A percentile compares a stretch with the other conserved stretches of the same genome.
phyloP scores from a whole-genome alignment of 2,797 vertebrate genomes.

The Melanotaenia nigrans region DNA sequence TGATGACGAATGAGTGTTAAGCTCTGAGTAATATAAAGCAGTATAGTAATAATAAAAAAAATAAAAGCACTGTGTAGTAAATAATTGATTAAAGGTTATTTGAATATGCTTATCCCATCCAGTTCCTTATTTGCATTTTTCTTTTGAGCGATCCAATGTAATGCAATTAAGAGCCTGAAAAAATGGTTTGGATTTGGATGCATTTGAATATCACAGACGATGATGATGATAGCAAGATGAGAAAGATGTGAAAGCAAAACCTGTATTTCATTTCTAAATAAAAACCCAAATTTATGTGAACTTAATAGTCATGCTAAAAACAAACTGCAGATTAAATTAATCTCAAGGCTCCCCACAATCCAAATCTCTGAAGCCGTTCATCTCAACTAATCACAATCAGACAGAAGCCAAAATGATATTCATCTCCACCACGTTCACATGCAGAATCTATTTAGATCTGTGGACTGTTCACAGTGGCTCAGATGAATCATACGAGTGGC shows the following conservation, averaged over 20 bases:
- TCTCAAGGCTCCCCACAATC: conserved; percentile 1
- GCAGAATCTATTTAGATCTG: conserved; percentile 40
- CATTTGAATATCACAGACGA: conserved; percentile 22
- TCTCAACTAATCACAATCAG: conserved; percentile 41
- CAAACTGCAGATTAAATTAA: conserved; percentile 42
- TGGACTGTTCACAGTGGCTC: conserved; percentile 41
- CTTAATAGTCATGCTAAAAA: conserved; percentile 37
- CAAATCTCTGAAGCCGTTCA: conserved; percentile 30
- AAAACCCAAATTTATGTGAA: conserved; percentile 8
- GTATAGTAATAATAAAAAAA: neutral
- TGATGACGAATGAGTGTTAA: neutral
- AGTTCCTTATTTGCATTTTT: conserved; percentile 1
- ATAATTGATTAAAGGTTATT: conserved; percentile 9
- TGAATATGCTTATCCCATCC: conserved; percentile 3
- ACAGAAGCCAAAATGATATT: conserved; percentile 37
- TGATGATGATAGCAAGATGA: conserved; percentile 7
- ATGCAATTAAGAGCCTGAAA: conserved; percentile 6
- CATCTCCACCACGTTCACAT: conserved; percentile 31
- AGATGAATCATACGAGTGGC: conserved; percentile 41
- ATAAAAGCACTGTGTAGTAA: neutral
- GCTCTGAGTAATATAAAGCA: neutral
- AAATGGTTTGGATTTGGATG: conserved; percentile 14
- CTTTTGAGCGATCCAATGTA: neutral
- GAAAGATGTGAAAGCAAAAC: conserved; percentile 11
- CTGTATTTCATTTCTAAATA: conserved; percentile 12